A percentile compares a stretch with the other conserved stretches of the same genome.
These are phyloP conservation scores for Esox masquinongy DNA, from an alignment of 2,797 vertebrate species.

Conservation along the genomic window DNA sequence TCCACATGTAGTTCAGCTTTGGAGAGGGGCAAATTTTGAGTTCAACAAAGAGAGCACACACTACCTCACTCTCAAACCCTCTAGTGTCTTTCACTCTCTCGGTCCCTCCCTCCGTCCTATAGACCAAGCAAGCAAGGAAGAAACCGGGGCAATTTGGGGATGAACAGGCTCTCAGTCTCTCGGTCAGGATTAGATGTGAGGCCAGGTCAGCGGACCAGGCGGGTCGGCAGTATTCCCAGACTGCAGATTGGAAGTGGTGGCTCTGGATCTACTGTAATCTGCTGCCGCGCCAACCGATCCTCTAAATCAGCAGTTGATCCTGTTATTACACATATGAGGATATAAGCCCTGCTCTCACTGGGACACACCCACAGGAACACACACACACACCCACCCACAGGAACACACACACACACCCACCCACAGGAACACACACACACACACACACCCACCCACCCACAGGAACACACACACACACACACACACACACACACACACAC, in stretches of 20 bases:
- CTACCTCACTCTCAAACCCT: not conserved
- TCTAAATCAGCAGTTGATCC: constrained; percentile 51
- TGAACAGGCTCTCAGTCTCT: not conserved
- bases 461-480: no score
- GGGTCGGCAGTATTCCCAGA: constrained; percentile 26
- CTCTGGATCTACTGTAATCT: not conserved
- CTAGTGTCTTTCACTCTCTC: not conserved
- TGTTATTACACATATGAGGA: constrained; percentile 54
- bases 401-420: no score
- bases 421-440: not conserved
- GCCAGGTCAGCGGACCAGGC: not conserved
- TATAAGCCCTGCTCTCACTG: not conserved
- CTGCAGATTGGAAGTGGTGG: constrained; percentile 24
- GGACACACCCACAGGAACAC: not conserved
- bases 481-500: not conserved
- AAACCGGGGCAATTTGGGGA: not conserved
- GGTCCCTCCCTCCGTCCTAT: constrained; percentile 29
- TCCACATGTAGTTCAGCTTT: not conserved
- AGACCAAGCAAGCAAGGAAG: not conserved
- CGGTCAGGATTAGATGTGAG: constrained; percentile 17
- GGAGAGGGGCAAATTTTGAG: not conserved
- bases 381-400: no score
- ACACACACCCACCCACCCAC: not conserved
- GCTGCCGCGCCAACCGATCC: constrained; percentile 51
- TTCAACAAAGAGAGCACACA: not conserved